Conservation (phyloP, 2,888 invertebrate species). For the Hipparchia sbordonii region DNA sequence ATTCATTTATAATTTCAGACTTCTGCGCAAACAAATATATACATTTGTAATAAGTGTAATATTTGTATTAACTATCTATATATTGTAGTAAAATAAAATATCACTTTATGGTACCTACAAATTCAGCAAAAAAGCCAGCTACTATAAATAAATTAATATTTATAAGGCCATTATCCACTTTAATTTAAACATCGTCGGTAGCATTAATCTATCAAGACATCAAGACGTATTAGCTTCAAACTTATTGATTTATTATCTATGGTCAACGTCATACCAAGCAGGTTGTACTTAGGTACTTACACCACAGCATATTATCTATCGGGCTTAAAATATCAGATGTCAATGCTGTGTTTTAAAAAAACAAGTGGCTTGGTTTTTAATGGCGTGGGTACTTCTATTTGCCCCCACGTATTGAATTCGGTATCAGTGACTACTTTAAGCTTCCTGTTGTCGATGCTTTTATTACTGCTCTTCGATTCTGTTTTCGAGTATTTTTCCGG, state of each 20-base stretch:
- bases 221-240: constrained; percentile 15
- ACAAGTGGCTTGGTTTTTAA: constrained; percentile 34
- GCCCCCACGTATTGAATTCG: constrained; percentile 40
- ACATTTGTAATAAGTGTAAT: too few relatives aligned
- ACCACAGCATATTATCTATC: constrained; percentile 30
- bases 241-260: constrained; percentile 20
- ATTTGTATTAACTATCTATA: neutral
- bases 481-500: constrained; percentile 18
- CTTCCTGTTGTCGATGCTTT: constrained; percentile 53
- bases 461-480: constrained; percentile 36
- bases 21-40: neutral
- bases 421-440: constrained; percentile 50
- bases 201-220: constrained; percentile 18
- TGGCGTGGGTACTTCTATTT: constrained; percentile 45
- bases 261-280: constrained; percentile 26
- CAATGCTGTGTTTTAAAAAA: constrained; percentile 35
- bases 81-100: neutral
- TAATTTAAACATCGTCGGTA: constrained; percentile 22
- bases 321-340: constrained; percentile 40
- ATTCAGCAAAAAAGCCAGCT: neutral
- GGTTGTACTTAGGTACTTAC: constrained; percentile 15
- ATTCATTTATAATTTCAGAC: neutral
- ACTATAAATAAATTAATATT: constrained; percentile 5
- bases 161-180: constrained; percentile 8
- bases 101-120: neutral